Base-by-base conservation (phyloP, 2,113 vertebrate genomes). In the Axis porcinus region DNA sequence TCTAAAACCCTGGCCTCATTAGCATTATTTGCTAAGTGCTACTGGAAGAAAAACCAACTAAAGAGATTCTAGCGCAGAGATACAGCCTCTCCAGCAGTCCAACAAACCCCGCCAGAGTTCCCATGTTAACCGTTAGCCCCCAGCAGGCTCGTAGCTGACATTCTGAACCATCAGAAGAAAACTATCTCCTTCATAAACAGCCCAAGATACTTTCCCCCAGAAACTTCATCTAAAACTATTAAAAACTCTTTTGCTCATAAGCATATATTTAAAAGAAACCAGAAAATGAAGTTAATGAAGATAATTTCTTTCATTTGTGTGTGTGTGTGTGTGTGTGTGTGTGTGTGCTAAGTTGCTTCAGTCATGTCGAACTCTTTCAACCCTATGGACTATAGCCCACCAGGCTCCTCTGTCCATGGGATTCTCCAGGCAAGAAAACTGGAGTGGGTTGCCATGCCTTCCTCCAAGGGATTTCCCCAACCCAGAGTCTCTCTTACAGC, bases 61-160 rank as follows among this genome's bases (percentile, higher is more conserved):
- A 52, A 76, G 6, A 45, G 54, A 12, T 19, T 47, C 89, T 86
- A 15, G 43, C 36, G 14, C 58, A 54, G 70, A 85, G 43, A 60
- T 4, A 45, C 40, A 82, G 74, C 84, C 45, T 50, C 36, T 45
- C 43, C 36, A 28, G 79, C 6, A 7, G 30, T 55, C 58, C 36
- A 4, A 23, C 5, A 13, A 21, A 17, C 6, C 50, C 27, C 70
- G n/a, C 1, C 36, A 52, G 36, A 27, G 4, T 11, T 67, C 2
- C 67, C 52, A 3, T 6, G 7, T 8, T 74, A 3, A 5, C 21
- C 25, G 5, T 3, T 1, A 15, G 50, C 4, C 43, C 40, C 3
- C 0, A 47, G 25, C 40, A 40, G 36, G 30, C 55, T 57, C 0
- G 12, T 13, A 45, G 28, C 36, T 23, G 33, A 67, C 13, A 50